These are phyloP conservation scores for Fistularia tabacaria DNA, from an alignment of 2,797 vertebrate species.

Conservation along the genomic window DNA sequence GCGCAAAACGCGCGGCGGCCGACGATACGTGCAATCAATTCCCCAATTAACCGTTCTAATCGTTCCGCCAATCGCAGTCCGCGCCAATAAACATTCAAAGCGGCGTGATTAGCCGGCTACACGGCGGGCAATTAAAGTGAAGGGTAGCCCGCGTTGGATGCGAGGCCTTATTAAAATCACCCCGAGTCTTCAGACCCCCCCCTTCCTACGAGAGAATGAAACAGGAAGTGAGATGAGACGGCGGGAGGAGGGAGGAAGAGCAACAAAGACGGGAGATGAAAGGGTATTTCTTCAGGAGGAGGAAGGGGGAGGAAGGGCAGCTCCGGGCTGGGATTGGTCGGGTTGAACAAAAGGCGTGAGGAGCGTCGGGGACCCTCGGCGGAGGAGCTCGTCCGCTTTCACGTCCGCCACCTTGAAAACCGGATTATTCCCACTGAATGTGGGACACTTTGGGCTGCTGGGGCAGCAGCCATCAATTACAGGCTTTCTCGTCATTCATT, in stretches of 20 bases:
- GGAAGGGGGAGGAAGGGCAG: conserved; percentile 35
- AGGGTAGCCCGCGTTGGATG: conserved; percentile 33
- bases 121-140: conserved; percentile 66
- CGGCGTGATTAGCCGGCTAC: conserved; percentile 61
- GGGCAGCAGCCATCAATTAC: no score
- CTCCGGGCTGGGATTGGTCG: conserved; percentile 48
- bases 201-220: conserved; percentile 32
- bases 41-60: conserved; percentile 61
- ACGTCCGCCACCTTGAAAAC: no score
- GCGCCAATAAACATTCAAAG: conserved; percentile 65
- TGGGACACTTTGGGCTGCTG: no score
- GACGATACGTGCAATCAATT: conserved; percentile 59
- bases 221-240: conserved; percentile 39
- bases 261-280: conserved; percentile 68
- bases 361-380: conserved; percentile 36
- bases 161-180: conserved; percentile 51
- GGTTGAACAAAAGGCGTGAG: conserved; percentile 56
- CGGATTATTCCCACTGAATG: no score
- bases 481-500: no score
- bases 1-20: conserved; percentile 35
- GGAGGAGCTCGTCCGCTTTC: no score
- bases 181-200: conserved; percentile 55
- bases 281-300: conserved; percentile 60
- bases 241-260: conserved; percentile 43
- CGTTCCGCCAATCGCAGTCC: conserved; percentile 66